Conservation (phyloP, 2,888 invertebrate genomes). For the Lissonota sp. region DNA sequence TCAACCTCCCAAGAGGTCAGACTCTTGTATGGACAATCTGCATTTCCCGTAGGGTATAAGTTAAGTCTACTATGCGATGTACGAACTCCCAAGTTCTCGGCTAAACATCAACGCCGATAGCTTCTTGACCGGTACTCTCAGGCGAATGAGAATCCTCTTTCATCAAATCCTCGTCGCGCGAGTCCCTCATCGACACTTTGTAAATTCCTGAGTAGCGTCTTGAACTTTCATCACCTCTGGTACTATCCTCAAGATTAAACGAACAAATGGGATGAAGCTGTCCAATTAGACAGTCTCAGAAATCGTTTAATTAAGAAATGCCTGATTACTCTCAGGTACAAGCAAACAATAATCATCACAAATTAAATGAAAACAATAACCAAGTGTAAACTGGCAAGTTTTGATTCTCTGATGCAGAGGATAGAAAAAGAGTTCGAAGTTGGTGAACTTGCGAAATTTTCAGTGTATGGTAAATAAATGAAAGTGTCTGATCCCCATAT, state of each 20-base stretch:
- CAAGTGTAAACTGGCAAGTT: no score
- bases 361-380: no score
- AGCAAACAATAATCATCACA: no score
- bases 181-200: slow-evolving; percentile 5
- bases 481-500: no score
- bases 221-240: not conserved
- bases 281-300: not conserved
- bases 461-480: no score
- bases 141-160: slow-evolving; percentile 17
- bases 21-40: not conserved
- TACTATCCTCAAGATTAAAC: not conserved
- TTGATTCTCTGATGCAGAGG: no score
- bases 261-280: not conserved
- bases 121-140: slow-evolving; percentile 13
- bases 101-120: slow-evolving; percentile 16
- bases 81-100: slow-evolving; percentile 37
- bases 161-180: not conserved
- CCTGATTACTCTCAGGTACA: no score
- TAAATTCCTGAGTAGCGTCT: slow-evolving; percentile 9
- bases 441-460: no score
- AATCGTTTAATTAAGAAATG: no score
- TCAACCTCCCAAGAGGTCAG: slow-evolving; percentile 20
- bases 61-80: slow-evolving; percentile 38
- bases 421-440: no score
- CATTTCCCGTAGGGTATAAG: slow-evolving; percentile 7